These are phyloP conservation scores for Mus spicilegus DNA, from an alignment of 2,113 vertebrate species.

Conservation along the genomic window DNA sequence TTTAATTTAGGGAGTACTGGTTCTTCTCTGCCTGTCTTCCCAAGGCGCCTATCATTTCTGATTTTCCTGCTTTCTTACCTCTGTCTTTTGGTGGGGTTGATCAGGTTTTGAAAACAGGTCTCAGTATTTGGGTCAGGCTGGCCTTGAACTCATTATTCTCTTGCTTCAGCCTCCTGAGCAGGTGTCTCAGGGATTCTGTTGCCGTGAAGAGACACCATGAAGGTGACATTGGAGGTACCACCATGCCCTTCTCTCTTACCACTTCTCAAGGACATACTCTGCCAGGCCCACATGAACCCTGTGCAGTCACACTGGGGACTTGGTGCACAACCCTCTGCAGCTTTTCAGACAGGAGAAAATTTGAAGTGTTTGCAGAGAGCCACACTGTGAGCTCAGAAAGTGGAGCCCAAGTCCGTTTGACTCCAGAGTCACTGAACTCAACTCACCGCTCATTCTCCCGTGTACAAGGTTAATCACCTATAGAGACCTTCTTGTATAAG, in stretches of 20 bases:
- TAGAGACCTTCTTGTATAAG: not conserved
- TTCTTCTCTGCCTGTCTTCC: not conserved
- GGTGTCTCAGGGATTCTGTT: not conserved
- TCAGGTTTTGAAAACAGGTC: not conserved
- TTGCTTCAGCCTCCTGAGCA: not conserved
- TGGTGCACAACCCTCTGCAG: not conserved
- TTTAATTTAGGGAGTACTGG: not conserved
- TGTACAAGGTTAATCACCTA: not conserved
- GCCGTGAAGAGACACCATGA: not conserved
- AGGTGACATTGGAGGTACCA: not conserved
- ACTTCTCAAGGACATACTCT: not conserved
- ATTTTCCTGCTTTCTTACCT: not conserved
- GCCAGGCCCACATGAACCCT: not conserved
- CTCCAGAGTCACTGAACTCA: not conserved
- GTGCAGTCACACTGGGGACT: not conserved
- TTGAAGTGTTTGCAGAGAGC: not conserved
- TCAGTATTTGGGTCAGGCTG: not conserved
- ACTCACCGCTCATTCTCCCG: fast-evolving
- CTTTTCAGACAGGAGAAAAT: not conserved
- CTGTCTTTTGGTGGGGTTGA: not conserved
- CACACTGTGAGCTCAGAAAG: not conserved
- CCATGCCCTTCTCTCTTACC: too few relatives aligned
- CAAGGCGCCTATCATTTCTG: not conserved
- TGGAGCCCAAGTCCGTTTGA: not conserved
- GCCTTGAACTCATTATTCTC: not conserved